Evolutionary conservation across 2,797 vertebrate genomes (phyloP).

Genomic region (Pangasius larnaudii): DNA sequence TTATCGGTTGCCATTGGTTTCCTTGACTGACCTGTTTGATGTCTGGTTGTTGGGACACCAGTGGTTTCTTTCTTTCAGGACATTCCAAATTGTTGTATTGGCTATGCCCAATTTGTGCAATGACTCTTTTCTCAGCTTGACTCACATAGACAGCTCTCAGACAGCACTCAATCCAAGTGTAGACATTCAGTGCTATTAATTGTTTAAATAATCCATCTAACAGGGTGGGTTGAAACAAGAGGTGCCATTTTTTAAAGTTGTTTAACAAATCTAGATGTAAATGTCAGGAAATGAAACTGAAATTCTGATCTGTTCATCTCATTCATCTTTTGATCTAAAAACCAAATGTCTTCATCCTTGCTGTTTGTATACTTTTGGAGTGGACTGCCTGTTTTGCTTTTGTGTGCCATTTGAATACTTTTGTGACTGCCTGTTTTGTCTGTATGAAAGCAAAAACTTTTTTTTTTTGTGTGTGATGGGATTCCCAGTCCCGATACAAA

Average conservation of each 20-base stretch:
- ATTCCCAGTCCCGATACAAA: not conserved
- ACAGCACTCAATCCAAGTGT: not conserved
- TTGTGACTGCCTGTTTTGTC: not conserved
- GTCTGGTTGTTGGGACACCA: not conserved
- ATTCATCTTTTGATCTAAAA: not conserved
- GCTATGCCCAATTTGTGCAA: not conserved
- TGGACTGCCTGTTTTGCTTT: not conserved
- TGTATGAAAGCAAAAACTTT: not conserved
- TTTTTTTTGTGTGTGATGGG: not conserved
- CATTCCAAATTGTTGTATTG: not conserved
- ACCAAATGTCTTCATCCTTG: not conserved
- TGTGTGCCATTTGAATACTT: not conserved
- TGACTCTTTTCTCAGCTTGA: not conserved
- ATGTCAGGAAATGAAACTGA: not conserved
- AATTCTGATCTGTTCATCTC: not conserved
- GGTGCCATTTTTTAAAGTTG: not conserved
- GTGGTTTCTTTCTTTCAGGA: not conserved
- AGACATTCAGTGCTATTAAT: not conserved
- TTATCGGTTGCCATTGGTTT: not conserved
- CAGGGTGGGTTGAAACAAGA: not conserved
- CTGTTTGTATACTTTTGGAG: not conserved
- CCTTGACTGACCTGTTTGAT: not conserved
- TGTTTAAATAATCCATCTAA: not conserved
- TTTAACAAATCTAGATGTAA: not conserved
- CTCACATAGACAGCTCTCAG: not conserved